phyloP scores from a whole-genome alignment of 2,888 invertebrate genomes.

The Platynereis dumerilii region DNA sequence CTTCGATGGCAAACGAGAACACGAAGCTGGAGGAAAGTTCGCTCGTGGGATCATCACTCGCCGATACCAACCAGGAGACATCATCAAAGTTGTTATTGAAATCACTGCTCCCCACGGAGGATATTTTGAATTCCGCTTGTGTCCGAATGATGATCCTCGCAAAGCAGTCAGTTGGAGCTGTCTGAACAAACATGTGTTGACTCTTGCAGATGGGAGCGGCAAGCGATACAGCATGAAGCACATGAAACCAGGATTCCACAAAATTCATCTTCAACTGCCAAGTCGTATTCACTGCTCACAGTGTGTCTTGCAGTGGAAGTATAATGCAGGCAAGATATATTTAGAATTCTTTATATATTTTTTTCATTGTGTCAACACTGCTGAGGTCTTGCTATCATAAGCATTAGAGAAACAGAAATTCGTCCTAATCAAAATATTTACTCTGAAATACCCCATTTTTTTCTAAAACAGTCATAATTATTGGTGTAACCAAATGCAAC shows the following conservation, averaged over 20 bases:
- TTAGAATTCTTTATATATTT: background rate
- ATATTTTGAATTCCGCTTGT: constrained; percentile 37
- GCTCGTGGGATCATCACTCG: constrained; percentile 15
- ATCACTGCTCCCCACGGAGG: constrained; percentile 34
- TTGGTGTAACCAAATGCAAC: too few relatives aligned
- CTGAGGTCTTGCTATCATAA: too few relatives aligned
- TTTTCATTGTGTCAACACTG: too few relatives aligned
- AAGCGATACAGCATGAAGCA: constrained; percentile 14
- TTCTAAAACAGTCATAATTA: too few relatives aligned
- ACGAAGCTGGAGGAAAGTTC: constrained; percentile 22
- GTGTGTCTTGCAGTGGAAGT: constrained; percentile 40
- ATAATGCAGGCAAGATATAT: constrained; percentile 37
- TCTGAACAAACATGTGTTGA: constrained; percentile 28
- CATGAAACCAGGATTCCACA: constrained; percentile 11
- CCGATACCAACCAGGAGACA: constrained; percentile 9
- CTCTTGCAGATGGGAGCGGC: constrained; percentile 28
- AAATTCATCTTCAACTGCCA: constrained; percentile 25
- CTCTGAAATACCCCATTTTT: too few relatives aligned
- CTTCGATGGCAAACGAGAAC: constrained; percentile 13
- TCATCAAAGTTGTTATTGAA: constrained; percentile 11
- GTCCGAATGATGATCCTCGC: constrained; percentile 26
- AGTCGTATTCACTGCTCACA: constrained; percentile 28
- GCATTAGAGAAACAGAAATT: too few relatives aligned
- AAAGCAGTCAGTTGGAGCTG: constrained; percentile 25
- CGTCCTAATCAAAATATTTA: too few relatives aligned